Evolutionary conservation across 2,113 vertebrate genomes (phyloP), one percentile per base, ranked within the genome.

Genomic region (Heterotilapia buettikoferi): DNA sequence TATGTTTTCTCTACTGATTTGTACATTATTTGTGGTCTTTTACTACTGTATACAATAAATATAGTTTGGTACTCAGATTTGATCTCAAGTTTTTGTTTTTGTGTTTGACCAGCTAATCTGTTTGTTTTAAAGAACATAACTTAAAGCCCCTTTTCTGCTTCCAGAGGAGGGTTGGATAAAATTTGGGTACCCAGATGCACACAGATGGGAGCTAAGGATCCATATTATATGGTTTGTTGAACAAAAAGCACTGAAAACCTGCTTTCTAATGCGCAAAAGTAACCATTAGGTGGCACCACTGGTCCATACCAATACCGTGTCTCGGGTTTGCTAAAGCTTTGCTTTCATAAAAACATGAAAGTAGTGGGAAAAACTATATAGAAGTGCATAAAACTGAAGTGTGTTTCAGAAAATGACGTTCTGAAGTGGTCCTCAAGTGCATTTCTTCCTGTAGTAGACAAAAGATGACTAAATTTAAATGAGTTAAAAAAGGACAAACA

Each of bases 41-140:
- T 96, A 96, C 97, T 97, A 96, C 93, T 97, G 96, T 97, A 97
- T 92, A 96, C 97, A 97, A 97, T 97, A 97, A 97, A 97, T 97
- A 96, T 97, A 97, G 97, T 97, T 96, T 96, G 97, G 94, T 97
- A 96, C 96, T 96, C 96, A 94, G 96, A 94, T 91, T 90, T 83
- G 16, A 13, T 85, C 83, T 88, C 40, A 4, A 43, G 19, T 3
- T 4, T 7, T 6, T 85, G 66, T 83, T 9, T 7, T 84, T 85
- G 2, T 40, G 18, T 57, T 78, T 50, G 43, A 78, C 10, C 24
- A 47, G 9, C 43, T 50, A 50, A 31, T 76, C 9, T 19, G 2
- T 76, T 26, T 29, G 38, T 76, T 31, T 76, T 29, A 36, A 36
- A 12, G 18, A 63, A 63, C 31, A 66, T 21, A 38, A 66, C 33